These are phyloP conservation scores for Bradysia coprophila DNA, from an alignment of 1,140 invertebrate species.

Conservation along the genomic window DNA sequence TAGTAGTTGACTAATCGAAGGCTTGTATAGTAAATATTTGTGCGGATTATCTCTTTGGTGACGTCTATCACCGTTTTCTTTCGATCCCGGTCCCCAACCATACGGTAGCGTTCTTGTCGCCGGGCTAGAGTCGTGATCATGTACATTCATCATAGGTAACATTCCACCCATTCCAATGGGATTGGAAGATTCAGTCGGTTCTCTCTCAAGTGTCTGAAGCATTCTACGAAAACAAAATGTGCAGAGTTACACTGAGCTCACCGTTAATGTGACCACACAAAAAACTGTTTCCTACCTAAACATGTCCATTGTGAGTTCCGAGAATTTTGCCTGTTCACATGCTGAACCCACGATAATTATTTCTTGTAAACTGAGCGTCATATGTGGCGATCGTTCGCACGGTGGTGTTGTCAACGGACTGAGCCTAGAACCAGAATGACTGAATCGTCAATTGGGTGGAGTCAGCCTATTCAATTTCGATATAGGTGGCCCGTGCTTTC, in stretches of 20 bases:
- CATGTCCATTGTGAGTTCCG: constrained; percentile 95
- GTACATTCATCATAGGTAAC: constrained; percentile 17
- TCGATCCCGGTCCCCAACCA: constrained; percentile 32
- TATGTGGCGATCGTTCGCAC: constrained; percentile 65
- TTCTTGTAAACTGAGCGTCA: constrained; percentile 81
- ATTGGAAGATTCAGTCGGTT: constrained; percentile 58
- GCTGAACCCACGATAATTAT: constrained; percentile 89
- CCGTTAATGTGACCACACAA: too few relatives aligned
- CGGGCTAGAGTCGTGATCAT: constrained; percentile 62
- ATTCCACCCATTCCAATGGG: constrained; percentile 1
- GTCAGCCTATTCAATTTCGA: constrained; percentile 17
- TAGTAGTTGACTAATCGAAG: constrained; percentile 82
- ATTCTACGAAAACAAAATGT: constrained; percentile 46
- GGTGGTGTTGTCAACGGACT: constrained; percentile 71
- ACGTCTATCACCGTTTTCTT: constrained; percentile 48
- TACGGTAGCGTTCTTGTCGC: constrained; percentile 52
- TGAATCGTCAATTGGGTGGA: constrained; percentile 22
- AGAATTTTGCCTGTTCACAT: constrained; percentile 93
- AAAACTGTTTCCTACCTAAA: constrained; percentile 45
- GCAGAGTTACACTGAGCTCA: background rate
- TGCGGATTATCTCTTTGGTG: constrained; percentile 81
- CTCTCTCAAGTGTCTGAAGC: constrained; percentile 84
- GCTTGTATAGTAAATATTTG: constrained; percentile 92
- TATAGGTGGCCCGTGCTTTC: constrained; percentile 24
- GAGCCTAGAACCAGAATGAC: constrained; percentile 40